Conservation (phyloP, 2,113 vertebrate species). For the Oreamnos americanus region DNA sequence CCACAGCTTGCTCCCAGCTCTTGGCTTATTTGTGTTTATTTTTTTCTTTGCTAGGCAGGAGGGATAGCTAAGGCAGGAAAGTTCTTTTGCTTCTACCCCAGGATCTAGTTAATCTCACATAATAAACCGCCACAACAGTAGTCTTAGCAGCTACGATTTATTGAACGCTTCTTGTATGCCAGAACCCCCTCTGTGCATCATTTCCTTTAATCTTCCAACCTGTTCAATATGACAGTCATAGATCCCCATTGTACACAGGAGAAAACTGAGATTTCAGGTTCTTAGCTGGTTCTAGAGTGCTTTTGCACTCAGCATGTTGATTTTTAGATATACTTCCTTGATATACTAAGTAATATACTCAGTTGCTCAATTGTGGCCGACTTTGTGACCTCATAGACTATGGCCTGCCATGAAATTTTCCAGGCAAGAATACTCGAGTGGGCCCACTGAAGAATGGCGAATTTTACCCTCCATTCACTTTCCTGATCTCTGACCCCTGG, state of each 20-base stretch:
- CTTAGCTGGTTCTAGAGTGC: not conserved
- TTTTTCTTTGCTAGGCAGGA: not conserved
- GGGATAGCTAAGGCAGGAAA: not conserved
- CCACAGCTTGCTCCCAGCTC: not conserved
- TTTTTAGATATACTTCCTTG: not conserved
- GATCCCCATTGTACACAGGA: not conserved
- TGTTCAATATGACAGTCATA: not conserved
- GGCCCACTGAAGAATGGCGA: rapidly evolving
- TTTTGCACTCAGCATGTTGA: not conserved
- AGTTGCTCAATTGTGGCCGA: not conserved
- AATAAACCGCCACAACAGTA: not conserved
- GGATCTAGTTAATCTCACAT: not conserved
- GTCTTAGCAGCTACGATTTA: not conserved
- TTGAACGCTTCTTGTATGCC: not conserved
- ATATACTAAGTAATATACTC: not conserved
- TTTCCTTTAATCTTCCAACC: not conserved
- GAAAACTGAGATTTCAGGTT: not conserved
- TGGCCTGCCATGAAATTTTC: not conserved
- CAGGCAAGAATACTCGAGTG: not conserved
- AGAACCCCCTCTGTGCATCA: not conserved
- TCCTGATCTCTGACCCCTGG: not conserved
- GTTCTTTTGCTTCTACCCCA: not conserved
- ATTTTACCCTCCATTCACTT: not conserved
- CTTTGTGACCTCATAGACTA: not conserved
- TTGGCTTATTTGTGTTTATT: not conserved